Conservation (phyloP, 2,113 vertebrate species). For the Planiliza haematocheilus region DNA sequence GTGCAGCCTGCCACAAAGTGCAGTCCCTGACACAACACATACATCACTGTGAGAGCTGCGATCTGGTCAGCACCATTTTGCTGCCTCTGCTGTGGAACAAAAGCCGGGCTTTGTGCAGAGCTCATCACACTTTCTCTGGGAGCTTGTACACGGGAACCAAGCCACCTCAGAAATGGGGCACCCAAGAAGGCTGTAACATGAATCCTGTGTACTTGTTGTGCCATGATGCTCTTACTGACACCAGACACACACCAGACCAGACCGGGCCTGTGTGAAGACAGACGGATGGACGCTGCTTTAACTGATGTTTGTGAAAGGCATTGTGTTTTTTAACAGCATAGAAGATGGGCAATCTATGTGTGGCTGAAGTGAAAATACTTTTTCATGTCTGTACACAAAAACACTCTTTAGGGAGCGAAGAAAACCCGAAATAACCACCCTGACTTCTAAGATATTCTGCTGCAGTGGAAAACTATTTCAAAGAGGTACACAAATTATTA, state of each 20-base stretch:
- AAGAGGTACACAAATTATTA: conserved; percentile 15
- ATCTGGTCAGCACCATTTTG: conserved; percentile 68
- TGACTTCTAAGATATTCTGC: neutral
- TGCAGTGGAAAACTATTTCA: conserved; percentile 22
- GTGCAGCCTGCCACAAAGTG: conserved; percentile 71
- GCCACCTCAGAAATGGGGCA: conserved; percentile 61
- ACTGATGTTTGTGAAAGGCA: neutral
- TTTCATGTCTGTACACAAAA: neutral
- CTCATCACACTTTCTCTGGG: conserved; percentile 56
- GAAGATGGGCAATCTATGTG: neutral
- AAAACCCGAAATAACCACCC: conserved; percentile 6
- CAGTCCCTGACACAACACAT: conserved; percentile 76
- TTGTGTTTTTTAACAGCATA: conserved; percentile 20
- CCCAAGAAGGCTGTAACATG: conserved; percentile 34
- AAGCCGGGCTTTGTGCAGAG: conserved; percentile 39
- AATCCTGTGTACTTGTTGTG: conserved; percentile 20
- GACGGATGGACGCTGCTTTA: neutral
- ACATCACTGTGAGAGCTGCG: conserved; percentile 75
- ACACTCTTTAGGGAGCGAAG: neutral
- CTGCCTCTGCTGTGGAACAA: conserved; percentile 56
- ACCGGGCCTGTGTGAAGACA: too few species aligned
- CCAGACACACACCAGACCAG: too few species aligned
- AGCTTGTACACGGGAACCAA: conserved; percentile 41
- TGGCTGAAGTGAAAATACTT: neutral
- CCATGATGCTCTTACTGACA: conserved; percentile 36